Evolutionary conservation across 2,113 vertebrate genomes (phyloP), one percentile per base, ranked within the genome.

Genomic region (Ia io): DNA sequence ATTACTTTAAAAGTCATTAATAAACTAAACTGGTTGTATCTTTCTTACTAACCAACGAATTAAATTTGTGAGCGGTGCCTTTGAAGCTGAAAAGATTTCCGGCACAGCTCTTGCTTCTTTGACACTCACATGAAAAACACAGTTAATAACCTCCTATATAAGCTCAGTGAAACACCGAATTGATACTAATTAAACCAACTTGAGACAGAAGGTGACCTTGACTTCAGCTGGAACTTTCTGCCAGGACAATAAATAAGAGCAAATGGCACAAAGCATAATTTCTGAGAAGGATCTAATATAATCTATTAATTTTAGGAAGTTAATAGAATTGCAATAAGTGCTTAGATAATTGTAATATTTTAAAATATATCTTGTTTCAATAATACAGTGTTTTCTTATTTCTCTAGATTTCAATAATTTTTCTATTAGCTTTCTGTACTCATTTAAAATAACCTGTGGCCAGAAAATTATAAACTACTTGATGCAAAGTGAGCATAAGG

Each of bases 151-250:
- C 97, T 98, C 74, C 92, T 79, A 10, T 91, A 70, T 94, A 97
- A 98, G 93, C 95, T 92, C 97, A 90, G 95, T 94, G 94, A 98
- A 97, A 98, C 96, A 96, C 76, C 25, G 95, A 97, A 97, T 97
- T 98, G 97, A 97, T 98, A 97, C 96, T 98, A 98, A 98, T 98
- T 98, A 97, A 95, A 96, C 96, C 95, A 98, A 97, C 93, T 94
- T 97, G 91, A 92, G 93, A 84, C 93, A 97, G 95, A 98, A 97
- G 86, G 95, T 98, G 97, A 98, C 96, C 98, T 98, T 98, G 95
- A 93, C 93, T 97, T 97, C 95, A 93, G 51, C 89, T 35, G 1
- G 93, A 97, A 95, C 84, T 96, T 96, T 97, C 91, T 83, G 63
- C 70, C 80, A 92, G 90, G 93, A 98, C 71, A 98, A 95, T 96